A percentile compares a stretch with the other conserved stretches of the same genome.
phyloP scores from a whole-genome alignment of 2,888 invertebrate species.

The Eucera pruinosa region DNA sequence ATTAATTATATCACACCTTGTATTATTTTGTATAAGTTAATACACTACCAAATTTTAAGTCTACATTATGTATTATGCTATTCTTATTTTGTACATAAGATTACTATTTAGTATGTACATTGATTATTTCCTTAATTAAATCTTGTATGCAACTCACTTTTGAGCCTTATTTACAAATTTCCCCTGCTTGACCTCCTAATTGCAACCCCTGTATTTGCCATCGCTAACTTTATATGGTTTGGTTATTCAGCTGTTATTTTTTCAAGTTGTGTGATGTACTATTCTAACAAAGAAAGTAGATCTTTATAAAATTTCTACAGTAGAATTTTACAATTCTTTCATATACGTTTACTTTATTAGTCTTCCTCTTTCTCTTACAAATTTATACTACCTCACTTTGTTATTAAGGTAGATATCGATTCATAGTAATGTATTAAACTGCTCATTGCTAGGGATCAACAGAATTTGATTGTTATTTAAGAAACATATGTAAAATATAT shows the following conservation, averaged over 20 bases:
- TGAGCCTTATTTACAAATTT: slow-evolving; percentile 81
- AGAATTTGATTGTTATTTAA: neutral
- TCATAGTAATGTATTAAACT: neutral
- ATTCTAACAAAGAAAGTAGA: slow-evolving; percentile 49
- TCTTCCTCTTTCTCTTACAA: neutral
- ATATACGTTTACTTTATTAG: slow-evolving; percentile 8
- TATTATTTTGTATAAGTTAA: slow-evolving; percentile 73
- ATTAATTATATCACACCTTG: slow-evolving; percentile 51
- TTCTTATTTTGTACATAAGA: slow-evolving; percentile 81
- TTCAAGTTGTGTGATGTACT: slow-evolving; percentile 40
- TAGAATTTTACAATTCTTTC: slow-evolving; percentile 24
- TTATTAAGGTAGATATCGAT: slow-evolving; percentile 6
- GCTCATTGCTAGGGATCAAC: neutral
- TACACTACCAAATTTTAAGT: slow-evolving; percentile 71
- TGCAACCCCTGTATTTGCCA: slow-evolving; percentile 64
- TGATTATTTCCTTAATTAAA: slow-evolving; percentile 82
- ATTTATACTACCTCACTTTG: neutral
- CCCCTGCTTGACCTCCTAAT: slow-evolving; percentile 78
- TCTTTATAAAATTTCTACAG: slow-evolving; percentile 7
- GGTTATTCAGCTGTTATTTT: slow-evolving; percentile 56
- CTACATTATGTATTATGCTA: slow-evolving; percentile 76
- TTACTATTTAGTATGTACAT: slow-evolving; percentile 83
- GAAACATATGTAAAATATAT: neutral
- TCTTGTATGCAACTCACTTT: slow-evolving; percentile 81
- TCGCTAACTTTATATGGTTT: slow-evolving; percentile 66